phyloP scores from a whole-genome alignment of 2,797 vertebrate species.

The Poeciliopsis presidionis region DNA sequence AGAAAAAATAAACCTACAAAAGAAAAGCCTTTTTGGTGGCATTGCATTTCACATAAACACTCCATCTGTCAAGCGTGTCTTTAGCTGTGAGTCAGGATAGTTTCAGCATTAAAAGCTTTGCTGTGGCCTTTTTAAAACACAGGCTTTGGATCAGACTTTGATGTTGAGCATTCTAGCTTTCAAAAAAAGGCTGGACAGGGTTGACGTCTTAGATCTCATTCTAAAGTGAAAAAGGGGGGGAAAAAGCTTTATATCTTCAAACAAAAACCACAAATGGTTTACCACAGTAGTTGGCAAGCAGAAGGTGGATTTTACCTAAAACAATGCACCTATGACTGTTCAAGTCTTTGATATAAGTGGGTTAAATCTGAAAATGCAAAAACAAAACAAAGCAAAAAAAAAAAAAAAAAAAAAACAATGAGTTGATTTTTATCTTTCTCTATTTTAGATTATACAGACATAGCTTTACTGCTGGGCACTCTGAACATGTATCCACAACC shows the following conservation, averaged over 20 bases:
- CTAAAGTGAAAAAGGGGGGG: conserved; percentile 33
- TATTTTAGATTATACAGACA: background rate
- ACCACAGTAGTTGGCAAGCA: conserved; percentile 13
- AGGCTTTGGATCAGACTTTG: conserved; percentile 57
- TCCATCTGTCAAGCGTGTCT: conserved; percentile 57
- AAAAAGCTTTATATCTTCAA: conserved; percentile 21
- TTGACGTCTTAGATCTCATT: conserved; percentile 40
- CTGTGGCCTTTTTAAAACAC: conserved; percentile 55
- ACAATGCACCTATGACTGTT: conserved; percentile 8
- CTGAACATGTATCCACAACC: background rate
- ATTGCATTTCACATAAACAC: conserved; percentile 27
- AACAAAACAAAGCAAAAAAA: background rate
- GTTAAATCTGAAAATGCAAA: background rate
- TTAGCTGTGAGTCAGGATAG: conserved; percentile 63
- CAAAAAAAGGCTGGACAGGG: conserved; percentile 46
- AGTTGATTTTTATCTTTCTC: background rate
- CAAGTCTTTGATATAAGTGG: conserved; percentile 4
- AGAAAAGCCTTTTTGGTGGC: conserved; percentile 42
- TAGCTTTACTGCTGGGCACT: background rate
- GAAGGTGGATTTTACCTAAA: conserved; percentile 1
- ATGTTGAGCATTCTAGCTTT: conserved; percentile 58
- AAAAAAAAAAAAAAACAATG: background rate
- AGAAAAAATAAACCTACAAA: conserved; percentile 36
- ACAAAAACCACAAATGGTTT: conserved; percentile 39
- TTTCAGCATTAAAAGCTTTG: conserved; percentile 65